phyloP scores from a whole-genome alignment of 1,140 invertebrate species.

The Apis mellifera region DNA sequence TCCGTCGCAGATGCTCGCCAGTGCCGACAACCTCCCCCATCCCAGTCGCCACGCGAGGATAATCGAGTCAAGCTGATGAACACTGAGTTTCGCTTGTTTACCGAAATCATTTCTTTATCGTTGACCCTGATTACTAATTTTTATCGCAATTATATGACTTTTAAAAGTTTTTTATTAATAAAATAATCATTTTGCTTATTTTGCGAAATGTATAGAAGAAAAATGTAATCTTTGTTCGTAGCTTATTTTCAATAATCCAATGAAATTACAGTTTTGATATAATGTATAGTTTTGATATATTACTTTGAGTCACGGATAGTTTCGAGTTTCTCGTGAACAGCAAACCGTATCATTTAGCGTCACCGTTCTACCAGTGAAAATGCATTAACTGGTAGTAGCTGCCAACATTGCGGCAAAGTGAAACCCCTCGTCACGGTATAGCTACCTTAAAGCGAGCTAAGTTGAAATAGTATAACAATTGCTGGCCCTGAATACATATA shows the following conservation, averaged over 20 bases:
- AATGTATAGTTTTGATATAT: conserved; percentile 18
- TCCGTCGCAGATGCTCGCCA: conserved; percentile 64
- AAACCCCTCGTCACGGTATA: conserved; percentile 48
- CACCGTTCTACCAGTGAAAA: conserved; percentile 38
- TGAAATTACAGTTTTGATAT: not conserved
- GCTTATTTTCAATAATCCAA: conserved; percentile 16
- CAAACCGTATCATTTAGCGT: conserved; percentile 48
- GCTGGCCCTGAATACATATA: conserved; percentile 28
- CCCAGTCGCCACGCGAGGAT: conserved; percentile 32
- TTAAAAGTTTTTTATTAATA: not conserved
- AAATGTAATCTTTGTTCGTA: not conserved
- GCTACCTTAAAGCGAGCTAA: conserved; percentile 41
- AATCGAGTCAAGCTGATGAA: conserved; percentile 58
- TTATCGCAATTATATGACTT: not conserved
- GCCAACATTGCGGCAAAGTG: conserved; percentile 48
- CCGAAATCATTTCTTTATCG: conserved; percentile 42
- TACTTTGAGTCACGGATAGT: conserved; percentile 8
- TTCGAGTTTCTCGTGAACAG: conserved; percentile 47
- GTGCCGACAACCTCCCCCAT: conserved; percentile 65
- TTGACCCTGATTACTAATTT: not conserved
- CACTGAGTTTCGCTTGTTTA: conserved; percentile 18
- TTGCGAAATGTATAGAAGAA: not conserved
- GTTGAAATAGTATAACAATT: conserved; percentile 47
- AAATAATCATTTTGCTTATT: not conserved
- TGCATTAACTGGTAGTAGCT: conserved; percentile 40